Evolutionary conservation across 2,113 vertebrate genomes (phyloP).

Genomic region (Otocyon megalotis): DNA sequence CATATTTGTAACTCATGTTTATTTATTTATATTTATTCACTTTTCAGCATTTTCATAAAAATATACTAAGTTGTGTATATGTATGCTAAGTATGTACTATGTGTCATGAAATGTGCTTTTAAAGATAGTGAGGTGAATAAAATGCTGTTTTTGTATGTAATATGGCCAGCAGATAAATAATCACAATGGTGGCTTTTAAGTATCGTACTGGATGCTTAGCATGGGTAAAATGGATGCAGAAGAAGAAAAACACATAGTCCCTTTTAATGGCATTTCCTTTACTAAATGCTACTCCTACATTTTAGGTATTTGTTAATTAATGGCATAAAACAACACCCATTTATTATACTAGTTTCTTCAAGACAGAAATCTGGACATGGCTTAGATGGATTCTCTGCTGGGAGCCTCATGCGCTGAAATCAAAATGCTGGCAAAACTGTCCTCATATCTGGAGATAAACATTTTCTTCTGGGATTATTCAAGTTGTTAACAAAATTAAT

Average conservation of each 20-base stretch:
- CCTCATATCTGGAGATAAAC: neutral
- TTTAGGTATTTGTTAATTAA: neutral
- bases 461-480: neutral
- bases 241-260: neutral
- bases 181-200: neutral
- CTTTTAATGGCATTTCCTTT: neutral
- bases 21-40: neutral
- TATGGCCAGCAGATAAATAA: neutral
- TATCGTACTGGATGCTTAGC: neutral
- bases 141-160: neutral
- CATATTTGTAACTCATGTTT: neutral
- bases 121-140: neutral
- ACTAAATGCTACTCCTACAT: neutral
- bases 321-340: neutral
- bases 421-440: neutral
- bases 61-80: neutral
- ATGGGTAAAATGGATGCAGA: neutral
- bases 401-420: neutral
- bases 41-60: neutral
- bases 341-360: neutral
- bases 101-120: neutral
- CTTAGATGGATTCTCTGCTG: neutral
- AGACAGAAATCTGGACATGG: neutral
- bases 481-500: neutral
- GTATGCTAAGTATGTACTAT: neutral